Evolutionary conservation across 2,113 vertebrate genomes (phyloP).

Genomic region (Zosterops pallidus): DNA sequence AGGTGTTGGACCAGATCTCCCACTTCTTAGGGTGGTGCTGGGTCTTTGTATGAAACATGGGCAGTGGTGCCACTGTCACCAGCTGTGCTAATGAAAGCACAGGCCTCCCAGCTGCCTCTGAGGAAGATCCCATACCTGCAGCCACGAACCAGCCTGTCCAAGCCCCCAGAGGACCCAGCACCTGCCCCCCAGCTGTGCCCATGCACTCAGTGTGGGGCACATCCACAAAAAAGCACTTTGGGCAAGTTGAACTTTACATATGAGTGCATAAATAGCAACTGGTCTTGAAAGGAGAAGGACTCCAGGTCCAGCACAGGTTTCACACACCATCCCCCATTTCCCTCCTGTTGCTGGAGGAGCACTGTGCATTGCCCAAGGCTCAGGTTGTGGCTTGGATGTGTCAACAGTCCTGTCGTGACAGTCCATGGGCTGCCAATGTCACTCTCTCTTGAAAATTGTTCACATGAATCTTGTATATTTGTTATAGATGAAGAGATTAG

Average conservation of each 20-base stretch:
- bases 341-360: not conserved
- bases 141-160: not conserved
- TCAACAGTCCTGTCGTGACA: not conserved
- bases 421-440: not conserved
- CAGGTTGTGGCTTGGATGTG: not conserved
- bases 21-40: not conserved
- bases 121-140: not conserved
- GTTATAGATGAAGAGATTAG: constrained; percentile 34
- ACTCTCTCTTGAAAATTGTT: not conserved
- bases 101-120: not conserved
- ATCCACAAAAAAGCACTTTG: not conserved
- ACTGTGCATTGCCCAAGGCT: accelerated
- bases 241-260: not conserved
- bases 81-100: not conserved
- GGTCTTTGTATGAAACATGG: not conserved
- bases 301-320: not conserved
- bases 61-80: not conserved
- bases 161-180: accelerated
- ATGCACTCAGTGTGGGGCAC: accelerated
- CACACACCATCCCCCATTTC: not conserved
- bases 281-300: not conserved
- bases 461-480: not conserved
- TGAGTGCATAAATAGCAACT: not conserved
- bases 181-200: accelerated
- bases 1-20: not conserved